Base-by-base conservation (phyloP, 2,888 invertebrate genomes). In the Orgyia antiqua region DNA sequence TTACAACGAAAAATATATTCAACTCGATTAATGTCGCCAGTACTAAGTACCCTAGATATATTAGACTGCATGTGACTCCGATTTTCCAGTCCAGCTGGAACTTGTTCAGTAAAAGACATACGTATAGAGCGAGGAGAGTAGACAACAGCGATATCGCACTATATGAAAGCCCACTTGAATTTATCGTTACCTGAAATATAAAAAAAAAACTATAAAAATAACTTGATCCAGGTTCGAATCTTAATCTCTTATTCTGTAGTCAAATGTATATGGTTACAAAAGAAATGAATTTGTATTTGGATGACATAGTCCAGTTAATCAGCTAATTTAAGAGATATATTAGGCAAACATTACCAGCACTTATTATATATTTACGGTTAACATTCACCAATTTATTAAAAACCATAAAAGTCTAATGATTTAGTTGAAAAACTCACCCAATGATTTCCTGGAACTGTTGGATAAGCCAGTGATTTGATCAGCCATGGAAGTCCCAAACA, bases 401-500 rank as follows among this genome's bases (percentile, higher is more conserved):
- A n/a, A n/a, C n/a, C n/a, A n/a, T n/a, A n/a, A n/a, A n/a, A n/a
- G n/a, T n/a, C n/a, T n/a, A n/a, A n/a, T n/a, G n/a, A n/a, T n/a
- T n/a, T n/a, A n/a, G n/a, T n/a, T n/a, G n/a, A n/a, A n/a, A n/a
- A 13, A 7, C 24, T 24, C 61, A 88, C 90, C 70, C 79, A 90
- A 59, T 90, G 78, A 20, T 88, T 74, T 8, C 87, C 89, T 0
- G 89, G 87, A 1, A 68, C 58, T 21, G 87, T 79, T 0, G 92
- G 91, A 45, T 90, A 88, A 40, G 90, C 88, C 4, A 89, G 64
- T 0, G 90, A 83, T 59, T 93, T 93, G 10, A 94, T 83, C 15
- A 94, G 76, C 94, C 94, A 94, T 0, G 94, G 94, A 9, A 93
- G 64, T 1, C 94, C 94, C 39, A 94, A 79, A 48, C 94, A 94